Evolutionary conservation across 2,797 vertebrate genomes (phyloP).

Genomic region (Ctenosaura bakeri): DNA sequence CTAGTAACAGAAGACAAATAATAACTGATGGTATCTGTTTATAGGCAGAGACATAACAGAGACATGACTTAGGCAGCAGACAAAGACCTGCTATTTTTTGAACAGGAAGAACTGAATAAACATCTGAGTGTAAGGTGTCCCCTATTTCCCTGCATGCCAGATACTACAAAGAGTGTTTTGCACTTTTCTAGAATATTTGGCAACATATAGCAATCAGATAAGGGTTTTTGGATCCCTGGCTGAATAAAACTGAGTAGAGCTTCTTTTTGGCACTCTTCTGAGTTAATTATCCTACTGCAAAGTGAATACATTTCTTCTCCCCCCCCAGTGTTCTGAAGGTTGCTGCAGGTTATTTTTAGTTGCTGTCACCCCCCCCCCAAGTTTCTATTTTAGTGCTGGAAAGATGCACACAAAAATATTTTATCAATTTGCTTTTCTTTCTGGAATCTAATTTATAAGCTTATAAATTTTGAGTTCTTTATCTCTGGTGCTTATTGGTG

Average conservation of each 20-base stretch:
- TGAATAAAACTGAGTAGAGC: slow-evolving; percentile 44
- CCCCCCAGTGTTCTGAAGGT: background rate
- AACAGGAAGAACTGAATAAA: background rate
- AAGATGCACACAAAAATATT: background rate
- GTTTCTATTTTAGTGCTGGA: slow-evolving; percentile 19
- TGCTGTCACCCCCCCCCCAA: background rate
- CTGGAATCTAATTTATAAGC: slow-evolving; percentile 28
- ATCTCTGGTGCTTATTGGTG: slow-evolving; percentile 29
- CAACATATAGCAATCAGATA: background rate
- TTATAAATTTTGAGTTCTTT: background rate
- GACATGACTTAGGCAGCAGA: background rate
- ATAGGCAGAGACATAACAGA: background rate
- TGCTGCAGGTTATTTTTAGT: slow-evolving; percentile 30
- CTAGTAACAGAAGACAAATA: too few species aligned
- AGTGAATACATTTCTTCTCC: slow-evolving; percentile 56
- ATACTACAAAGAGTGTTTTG: background rate
- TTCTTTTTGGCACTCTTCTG: slow-evolving; percentile 66
- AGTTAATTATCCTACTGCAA: slow-evolving; percentile 58
- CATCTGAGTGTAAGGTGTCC: background rate
- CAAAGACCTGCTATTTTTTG: background rate
- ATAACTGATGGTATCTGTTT: background rate
- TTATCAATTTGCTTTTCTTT: background rate
- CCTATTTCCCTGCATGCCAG: background rate
- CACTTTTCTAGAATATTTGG: too few species aligned
- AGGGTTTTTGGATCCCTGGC: background rate